Conservation (phyloP, 2,113 vertebrate genomes). For the human region GRCh38 chr12:93469001-93469500, state of each 20-base stretch:
- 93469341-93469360: constrained; percentile 71
- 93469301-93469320: constrained; percentile 50
- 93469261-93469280: not conserved
- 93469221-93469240: constrained; percentile 4
- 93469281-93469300: constrained; percentile 49
- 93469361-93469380: constrained; percentile 41
- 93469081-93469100: not conserved
- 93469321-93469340: constrained; percentile 51
- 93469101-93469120: not conserved
- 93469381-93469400: not conserved
- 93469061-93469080: not conserved
- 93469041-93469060: not conserved
- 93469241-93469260: not conserved
- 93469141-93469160: not conserved
- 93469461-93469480: not conserved
- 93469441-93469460: not conserved
- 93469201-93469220: constrained; percentile 22
- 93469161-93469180: constrained; percentile 39
- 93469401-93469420: not conserved
- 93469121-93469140: not conserved
- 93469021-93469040: not conserved
- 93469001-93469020: not conserved
- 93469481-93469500: not conserved
- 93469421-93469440: not conserved
- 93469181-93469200: constrained; percentile 58